Base-by-base conservation (phyloP, 2,113 vertebrate species). In the Crotophaga sulcirostris region DNA sequence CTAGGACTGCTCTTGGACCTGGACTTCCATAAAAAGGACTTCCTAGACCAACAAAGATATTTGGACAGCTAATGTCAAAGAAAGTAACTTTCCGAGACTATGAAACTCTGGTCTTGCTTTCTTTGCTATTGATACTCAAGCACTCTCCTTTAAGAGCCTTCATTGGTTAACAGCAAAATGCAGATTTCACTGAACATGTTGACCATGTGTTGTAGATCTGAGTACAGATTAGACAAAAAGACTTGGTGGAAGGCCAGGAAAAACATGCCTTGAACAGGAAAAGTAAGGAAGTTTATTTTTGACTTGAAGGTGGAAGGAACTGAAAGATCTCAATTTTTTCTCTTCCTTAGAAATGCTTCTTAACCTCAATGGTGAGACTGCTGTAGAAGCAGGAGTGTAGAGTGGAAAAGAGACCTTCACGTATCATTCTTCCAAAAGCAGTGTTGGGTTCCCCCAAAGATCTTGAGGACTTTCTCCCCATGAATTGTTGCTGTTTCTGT, bases 181-280 rank as follows among this genome's bases (percentile, higher is more conserved):
- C 38, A 70, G 42, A 34, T 83, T 60, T 44, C 28, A 47, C 45
- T 67, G 62, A 75, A 70, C 20, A 13, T 1, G 1, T 84, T 14
- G n/a, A 45, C 29, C 1, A 0, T 49, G 42, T 0, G 0, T 64
- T 45, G 58, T 4, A 85, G 67, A 44, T 80, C 38, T 68, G 56
- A 75, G 33, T 34, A 58, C 29, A 81, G 73, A 84, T 73, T 25
- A 66, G 40, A 54, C 2, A 6, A 79, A 62, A 79, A 79, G 54
- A 20, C 40, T 91, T 83, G 63, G 54, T 83, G 66, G 77, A 80
- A 76, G 62, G 55, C 63, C 90, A 93, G 79, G 31, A 84, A 91
- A 93, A 88, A 45, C 74, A 45, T 80, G 38, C 38, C 79, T 77
- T 42, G 55, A 83, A 73, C 33, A 77, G 70, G 54, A 73, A 54